phyloP scores from a whole-genome alignment of 2,113 vertebrate genomes.

The Elachura formosa region DNA sequence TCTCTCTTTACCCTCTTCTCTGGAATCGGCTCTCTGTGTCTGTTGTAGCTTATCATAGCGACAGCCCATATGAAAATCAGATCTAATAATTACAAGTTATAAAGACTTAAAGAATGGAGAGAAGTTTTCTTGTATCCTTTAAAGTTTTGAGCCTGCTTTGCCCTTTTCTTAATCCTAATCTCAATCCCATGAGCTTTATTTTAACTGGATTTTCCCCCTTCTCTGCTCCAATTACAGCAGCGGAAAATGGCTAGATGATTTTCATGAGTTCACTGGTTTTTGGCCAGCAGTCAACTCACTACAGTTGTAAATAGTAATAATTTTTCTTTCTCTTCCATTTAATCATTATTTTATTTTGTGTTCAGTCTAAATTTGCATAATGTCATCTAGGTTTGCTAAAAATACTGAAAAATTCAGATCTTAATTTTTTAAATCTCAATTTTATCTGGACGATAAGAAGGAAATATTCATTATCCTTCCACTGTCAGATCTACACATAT shows the following conservation, averaged over 20 bases:
- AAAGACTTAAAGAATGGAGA: neutral
- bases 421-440: neutral
- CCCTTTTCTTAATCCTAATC: neutral
- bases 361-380: neutral
- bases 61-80: neutral
- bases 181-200: neutral
- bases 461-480: neutral
- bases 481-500: neutral
- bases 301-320: neutral
- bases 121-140: neutral
- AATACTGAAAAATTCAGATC: neutral
- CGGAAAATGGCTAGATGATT: neutral
- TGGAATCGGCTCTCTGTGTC: no score
- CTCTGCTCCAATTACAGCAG: neutral
- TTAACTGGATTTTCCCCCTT: neutral
- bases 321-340: neutral
- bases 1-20: no score
- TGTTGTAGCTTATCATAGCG: no score
- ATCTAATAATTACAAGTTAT: neutral
- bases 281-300: neutral
- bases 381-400: neutral
- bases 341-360: neutral
- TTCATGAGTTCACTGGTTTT: accelerated
- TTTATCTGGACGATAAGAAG: neutral
- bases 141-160: neutral